These are phyloP conservation scores for Coenobita brevimanus DNA, from an alignment of 1,140 invertebrate species.

Conservation along the genomic window DNA sequence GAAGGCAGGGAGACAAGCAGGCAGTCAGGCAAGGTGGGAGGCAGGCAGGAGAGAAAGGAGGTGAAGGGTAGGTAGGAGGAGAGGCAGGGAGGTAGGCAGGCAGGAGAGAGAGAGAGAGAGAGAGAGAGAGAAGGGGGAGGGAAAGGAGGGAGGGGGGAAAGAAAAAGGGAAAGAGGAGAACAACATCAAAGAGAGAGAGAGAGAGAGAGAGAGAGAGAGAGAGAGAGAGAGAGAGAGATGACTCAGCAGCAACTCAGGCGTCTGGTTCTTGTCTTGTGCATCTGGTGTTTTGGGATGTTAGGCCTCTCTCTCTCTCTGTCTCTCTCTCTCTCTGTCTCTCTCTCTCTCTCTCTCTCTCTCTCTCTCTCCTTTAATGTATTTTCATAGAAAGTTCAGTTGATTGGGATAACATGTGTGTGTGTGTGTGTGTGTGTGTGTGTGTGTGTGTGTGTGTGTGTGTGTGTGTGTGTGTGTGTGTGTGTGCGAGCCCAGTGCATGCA, in stretches of 20 bases:
- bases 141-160: neutral
- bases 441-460: no score
- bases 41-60: neutral
- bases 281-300: no score
- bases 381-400: no score
- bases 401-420: no score
- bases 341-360: neutral
- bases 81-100: neutral
- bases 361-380: neutral
- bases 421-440: no score
- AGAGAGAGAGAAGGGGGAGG: constrained; percentile 5
- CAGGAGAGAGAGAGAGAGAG: neutral
- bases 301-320: constrained; percentile 15
- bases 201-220: neutral
- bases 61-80: neutral
- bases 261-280: neutral
- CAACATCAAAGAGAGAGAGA: neutral
- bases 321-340: constrained; percentile 33
- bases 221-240: neutral
- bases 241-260: no score
- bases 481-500: no score
- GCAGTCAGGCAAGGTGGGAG: no score
- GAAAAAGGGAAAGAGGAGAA: neutral
- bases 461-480: constrained; percentile 3
- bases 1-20: no score